Percentiles rank a stretch among this genome's conserved stretches.
Conservation (phyloP, 2,113 vertebrate genomes). For the Ifrita kowaldi region DNA sequence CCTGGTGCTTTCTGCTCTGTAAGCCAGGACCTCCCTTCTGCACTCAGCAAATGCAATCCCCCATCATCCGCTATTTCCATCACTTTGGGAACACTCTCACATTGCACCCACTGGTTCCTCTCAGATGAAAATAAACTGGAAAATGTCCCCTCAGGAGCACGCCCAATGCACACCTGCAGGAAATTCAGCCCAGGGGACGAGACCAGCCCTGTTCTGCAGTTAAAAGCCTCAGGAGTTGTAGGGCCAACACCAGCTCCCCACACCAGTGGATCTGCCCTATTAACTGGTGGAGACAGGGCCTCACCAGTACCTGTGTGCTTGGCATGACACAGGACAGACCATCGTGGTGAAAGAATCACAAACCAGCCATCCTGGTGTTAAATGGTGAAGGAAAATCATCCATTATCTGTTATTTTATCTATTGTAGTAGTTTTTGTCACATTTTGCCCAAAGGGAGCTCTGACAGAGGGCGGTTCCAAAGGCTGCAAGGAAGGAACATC, state of each 20-base stretch:
- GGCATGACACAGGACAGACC: fast-evolving
- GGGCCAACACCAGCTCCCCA: too few species aligned
- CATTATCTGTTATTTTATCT: too few species aligned
- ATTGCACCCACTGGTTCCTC: neutral
- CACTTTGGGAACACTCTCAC: neutral
- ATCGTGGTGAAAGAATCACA: fast-evolving
- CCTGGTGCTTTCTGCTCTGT: neutral
- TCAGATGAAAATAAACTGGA: neutral
- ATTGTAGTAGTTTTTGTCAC: fast-evolving
- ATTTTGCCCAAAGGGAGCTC: neutral
- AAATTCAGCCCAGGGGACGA: neutral
- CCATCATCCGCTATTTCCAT: fast-evolving
- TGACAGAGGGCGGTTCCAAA: neutral
- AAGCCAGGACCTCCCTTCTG: neutral
- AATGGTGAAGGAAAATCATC: neutral
- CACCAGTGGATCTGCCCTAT: neutral
- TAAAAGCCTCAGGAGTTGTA: neutral
- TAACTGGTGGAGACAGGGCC: neutral
- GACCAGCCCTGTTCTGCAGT: neutral
- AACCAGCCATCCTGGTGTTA: fast-evolving
- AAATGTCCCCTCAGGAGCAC: neutral
- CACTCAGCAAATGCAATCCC: neutral
- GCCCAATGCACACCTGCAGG: neutral
- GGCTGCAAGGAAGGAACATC: neutral
- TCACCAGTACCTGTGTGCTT: fast-evolving